Conservation (phyloP, 53 echinoderm and acorn worm genomes). For the Patiria pectinifera region DNA sequence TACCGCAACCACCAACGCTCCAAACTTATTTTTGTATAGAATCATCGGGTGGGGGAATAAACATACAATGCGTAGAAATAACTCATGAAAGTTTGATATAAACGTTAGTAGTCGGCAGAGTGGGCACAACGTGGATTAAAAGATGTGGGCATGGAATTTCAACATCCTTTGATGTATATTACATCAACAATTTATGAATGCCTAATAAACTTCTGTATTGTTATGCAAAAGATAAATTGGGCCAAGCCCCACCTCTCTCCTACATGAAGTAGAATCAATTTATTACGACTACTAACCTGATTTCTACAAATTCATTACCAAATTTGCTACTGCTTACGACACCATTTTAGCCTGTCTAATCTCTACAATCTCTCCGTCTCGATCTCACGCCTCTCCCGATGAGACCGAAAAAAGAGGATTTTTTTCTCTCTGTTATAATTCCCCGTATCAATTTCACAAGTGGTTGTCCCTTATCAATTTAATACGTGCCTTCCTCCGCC, state of each 20-base stretch:
- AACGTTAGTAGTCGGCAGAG: too few relatives aligned
- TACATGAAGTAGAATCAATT: not conserved
- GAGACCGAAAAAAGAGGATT: not conserved
- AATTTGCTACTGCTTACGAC: not conserved
- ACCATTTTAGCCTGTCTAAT: not conserved
- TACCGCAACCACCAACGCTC: too few relatives aligned
- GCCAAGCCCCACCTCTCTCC: not conserved
- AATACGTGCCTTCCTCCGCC: conserved; percentile 53
- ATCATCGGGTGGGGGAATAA: too few relatives aligned
- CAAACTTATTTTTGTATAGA: too few relatives aligned
- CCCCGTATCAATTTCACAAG: conserved; percentile 53
- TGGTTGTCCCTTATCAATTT: conserved; percentile 62
- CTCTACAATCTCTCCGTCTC: not conserved
- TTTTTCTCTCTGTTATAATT: conserved; percentile 15
- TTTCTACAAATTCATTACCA: not conserved
- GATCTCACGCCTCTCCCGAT: not conserved
- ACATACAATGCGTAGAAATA: too few relatives aligned
- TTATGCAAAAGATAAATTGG: not conserved
- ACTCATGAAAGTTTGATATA: too few relatives aligned
- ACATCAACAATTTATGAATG: too few relatives aligned
- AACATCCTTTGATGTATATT: too few relatives aligned
- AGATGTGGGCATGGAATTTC: too few relatives aligned
- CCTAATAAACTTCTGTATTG: too few relatives aligned
- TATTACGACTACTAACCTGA: not conserved
- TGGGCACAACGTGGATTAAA: too few relatives aligned